Base-by-base conservation (phyloP, 2,113 vertebrate genomes). In the Eulemur rufifrons region DNA sequence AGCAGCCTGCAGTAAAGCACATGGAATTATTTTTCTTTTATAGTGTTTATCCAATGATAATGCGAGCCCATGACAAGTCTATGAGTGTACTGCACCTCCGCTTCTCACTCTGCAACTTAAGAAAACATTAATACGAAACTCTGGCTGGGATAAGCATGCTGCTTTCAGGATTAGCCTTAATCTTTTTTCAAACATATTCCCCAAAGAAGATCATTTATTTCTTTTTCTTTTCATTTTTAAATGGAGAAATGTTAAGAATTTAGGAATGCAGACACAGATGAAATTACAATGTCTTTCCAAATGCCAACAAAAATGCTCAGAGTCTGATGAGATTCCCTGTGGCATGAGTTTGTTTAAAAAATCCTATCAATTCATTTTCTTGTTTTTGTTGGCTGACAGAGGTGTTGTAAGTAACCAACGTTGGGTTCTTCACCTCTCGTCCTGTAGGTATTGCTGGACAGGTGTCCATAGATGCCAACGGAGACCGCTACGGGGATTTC, bases 401-500 rank as follows among this genome's bases (percentile, higher is more conserved):
- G 76, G 59, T 97, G 95, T 98, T 98, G 95, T 92, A 98, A 98
- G 96, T 98, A 97, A 98, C 98, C 98, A 83, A 98, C 98, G 96
- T 98, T 78, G 98, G 96, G 98, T 98, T 98, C 98, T 80, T 98
- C 88, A 45, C 93, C 96, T 99, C 97, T 96, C 94, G 47, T 97
- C 98, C 97, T 89, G 89, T 92, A 99, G 99, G 99, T 91, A 99
- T 99, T 50, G 99, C 99, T 9, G 99, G 99, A 54, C 99, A 99
- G 97, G 99, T 99, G 64, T 99, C 99, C 81, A 99, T 99, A 76
- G 99, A 99, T 96, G 98, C 98, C 88, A 99, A 99, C 0, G 99
- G 99, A 78, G 99, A 99, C 97, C 98, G 99, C 96, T 99, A 99
- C 0, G 99, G 99, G 88, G 99, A 99, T 98, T 99, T 99, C 98